Base-by-base conservation (phyloP, 30 jellyfish, hydroid and myxozoan species). In the Turritopsis dohrnii region DNA sequence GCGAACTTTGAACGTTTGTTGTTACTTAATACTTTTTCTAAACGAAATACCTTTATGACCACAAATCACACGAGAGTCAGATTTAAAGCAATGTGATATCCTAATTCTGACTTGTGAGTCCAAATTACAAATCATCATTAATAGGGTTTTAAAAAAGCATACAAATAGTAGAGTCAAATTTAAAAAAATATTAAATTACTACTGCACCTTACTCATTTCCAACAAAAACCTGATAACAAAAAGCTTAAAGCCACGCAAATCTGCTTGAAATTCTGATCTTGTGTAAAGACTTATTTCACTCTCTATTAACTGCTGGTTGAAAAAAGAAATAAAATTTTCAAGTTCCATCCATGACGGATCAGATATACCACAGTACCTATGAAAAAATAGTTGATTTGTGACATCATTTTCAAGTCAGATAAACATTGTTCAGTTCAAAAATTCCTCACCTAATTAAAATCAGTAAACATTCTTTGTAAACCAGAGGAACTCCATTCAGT, bases 271-370 rank as follows among this genome's bases (percentile, higher is more conserved):
- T 8, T 0, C 29, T 25, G 65, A 54, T 17, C 83, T 81, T 23
- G 94, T 83, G 66, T 76, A 89, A 4, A 80, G 79, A 66, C 93
- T 84, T 31, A 24, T 79, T 25, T 89, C 96, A 74, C 87, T 71
- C 22, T 84, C 96, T 8, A 19, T 53, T 16, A 89, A 81, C 73
- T 89, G 93, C 16, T 75, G 52, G 74, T 89, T 80, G 52, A 89
- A 89, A 74, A 89, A 89, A 52, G 74, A 86, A 9, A 79, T 86
- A 74, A 89, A 89, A 54, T 89, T 84, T 30, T 29, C 65, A 22
- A 89, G 69, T 73, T 89, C 94, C 75, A 81, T 80, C 96, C 96
- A 89, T 16, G 93, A 89, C 7, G 96, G 96, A 21, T 79, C 66
- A 17, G 52, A 52, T 0, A 81, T 87, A 29, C 88, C 88, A 82